Evolutionary conservation across 2,113 vertebrate genomes (phyloP).

Genomic region (Pedionomus torquatus): DNA sequence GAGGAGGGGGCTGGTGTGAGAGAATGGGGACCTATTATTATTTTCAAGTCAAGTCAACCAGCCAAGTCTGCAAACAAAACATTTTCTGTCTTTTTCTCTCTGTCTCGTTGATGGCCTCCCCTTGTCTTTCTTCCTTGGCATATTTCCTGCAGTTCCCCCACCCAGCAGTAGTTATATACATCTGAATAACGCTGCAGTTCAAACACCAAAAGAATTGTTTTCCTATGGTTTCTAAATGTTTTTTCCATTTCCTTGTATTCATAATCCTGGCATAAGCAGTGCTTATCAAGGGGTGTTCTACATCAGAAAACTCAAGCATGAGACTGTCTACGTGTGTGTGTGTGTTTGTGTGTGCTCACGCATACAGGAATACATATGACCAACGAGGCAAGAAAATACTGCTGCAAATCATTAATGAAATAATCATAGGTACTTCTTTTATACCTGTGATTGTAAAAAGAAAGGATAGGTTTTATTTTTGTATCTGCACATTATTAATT

Average conservation of each 20-base stretch:
- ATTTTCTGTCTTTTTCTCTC: slow-evolving; percentile 46
- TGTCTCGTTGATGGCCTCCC: slow-evolving; percentile 21
- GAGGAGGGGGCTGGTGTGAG: background rate
- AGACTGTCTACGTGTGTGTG: background rate
- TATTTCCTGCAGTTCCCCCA: slow-evolving; percentile 19
- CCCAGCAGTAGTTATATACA: slow-evolving; percentile 19
- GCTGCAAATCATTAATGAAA: slow-evolving; percentile 7
- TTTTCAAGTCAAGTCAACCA: slow-evolving; percentile 61
- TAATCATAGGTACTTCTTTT: background rate
- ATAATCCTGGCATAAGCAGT: background rate
- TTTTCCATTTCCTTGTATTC: slow-evolving; percentile 24
- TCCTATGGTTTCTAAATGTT: slow-evolving; percentile 26
- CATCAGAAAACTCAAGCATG: background rate
- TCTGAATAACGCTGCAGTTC: slow-evolving; percentile 38
- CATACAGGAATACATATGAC: background rate
- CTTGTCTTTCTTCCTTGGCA: slow-evolving; percentile 35
- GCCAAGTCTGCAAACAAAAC: slow-evolving; percentile 55
- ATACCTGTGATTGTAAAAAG: background rate
- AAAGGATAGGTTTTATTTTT: background rate
- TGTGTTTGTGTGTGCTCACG: background rate
- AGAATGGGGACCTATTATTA: slow-evolving; percentile 22
- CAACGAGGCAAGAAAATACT: background rate
- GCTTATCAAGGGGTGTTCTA: background rate
- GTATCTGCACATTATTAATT: background rate
- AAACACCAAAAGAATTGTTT: slow-evolving; percentile 41